Evolutionary conservation across 1,140 invertebrate genomes (phyloP).

Genomic region (Sycophila sp.): DNA sequence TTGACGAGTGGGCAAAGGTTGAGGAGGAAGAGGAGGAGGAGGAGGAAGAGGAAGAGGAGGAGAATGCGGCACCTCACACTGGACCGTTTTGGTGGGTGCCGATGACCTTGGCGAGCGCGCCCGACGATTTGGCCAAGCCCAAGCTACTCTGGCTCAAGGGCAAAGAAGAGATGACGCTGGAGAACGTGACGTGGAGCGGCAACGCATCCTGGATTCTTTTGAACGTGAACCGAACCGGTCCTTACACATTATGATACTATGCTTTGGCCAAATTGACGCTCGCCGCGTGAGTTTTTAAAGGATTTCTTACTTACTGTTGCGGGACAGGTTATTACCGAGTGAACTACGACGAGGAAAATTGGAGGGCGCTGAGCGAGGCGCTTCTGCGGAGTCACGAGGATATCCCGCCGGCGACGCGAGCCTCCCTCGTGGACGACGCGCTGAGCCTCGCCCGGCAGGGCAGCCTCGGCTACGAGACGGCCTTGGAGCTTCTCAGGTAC

Average conservation of each 20-base stretch:
- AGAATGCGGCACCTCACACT: neutral
- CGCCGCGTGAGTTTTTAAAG: conserved; percentile 28
- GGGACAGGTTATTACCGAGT: conserved; percentile 73
- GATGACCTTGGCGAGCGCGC: conserved; percentile 63
- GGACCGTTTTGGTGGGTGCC: conserved; percentile 67
- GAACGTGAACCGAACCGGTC: conserved; percentile 68
- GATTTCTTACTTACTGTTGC: too few species aligned
- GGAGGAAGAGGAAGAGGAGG: neutral
- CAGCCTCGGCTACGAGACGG: conserved; percentile 69
- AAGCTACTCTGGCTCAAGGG: conserved; percentile 55
- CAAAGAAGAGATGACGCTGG: conserved; percentile 43
- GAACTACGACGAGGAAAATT: conserved; percentile 73
- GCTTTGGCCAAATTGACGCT: conserved; percentile 54
- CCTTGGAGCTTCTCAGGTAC: conserved; percentile 60
- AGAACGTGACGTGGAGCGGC: conserved; percentile 35
- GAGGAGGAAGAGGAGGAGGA: neutral
- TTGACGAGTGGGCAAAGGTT: conserved; percentile 33
- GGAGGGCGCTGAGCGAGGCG: conserved; percentile 67
- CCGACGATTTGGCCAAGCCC: conserved; percentile 49
- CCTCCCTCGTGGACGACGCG: conserved; percentile 72
- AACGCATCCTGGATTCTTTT: conserved; percentile 67
- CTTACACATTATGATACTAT: conserved; percentile 44
- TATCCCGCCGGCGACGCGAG: conserved; percentile 67
- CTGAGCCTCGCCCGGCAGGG: conserved; percentile 67
- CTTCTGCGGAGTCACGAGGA: conserved; percentile 60